Base-by-base conservation (phyloP, 2,888 invertebrate genomes). In the Drosophila suboccidentalis region DNA sequence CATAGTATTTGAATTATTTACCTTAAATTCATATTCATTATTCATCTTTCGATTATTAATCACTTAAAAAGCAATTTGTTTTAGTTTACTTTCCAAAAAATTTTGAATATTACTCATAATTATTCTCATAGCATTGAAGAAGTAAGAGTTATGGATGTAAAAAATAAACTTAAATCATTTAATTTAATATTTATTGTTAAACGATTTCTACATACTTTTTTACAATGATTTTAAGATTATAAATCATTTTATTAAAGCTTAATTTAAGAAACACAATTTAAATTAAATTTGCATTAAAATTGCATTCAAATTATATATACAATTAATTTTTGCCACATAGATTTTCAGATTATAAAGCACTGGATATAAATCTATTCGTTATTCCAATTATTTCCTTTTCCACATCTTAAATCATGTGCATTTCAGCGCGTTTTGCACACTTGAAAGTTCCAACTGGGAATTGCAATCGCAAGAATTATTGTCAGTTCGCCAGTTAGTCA, bases 371-470 rank as follows among this genome's bases (percentile, higher is more conserved):
- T 49, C 11, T 15, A 39, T 4, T 17, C 4, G 11, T 13, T 13
- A 19, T 43, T 13, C 43, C 1, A 8, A 44, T 8, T 22, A 8
- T 26, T 51, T 51, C 3, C n/a, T 10, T 17, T 17, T 11, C 15
- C 0, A 41, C 4, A 29, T 13, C 5, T 15, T 11, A 26, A 51
- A 4, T 26, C 47, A 54, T 57, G 57, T 43, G 10, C 3, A 13
- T 58, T 64, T 57, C 74, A 38, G 57, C 38, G 17, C 29, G 17
- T 49, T 55, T 69, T 47, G 51, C 73, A 74, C 36, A 15, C 26
- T 10, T 17, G 6, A 22, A 10, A n/a, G 11, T 29, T 44, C 8
- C 69, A 11, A 46, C 51, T 71, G 61, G 57, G 59, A 32, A 34
- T 36, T 36, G 46, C 38, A 34, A 41, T 10, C 9, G 44, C 29